phyloP scores from a whole-genome alignment of 2,113 vertebrate species.

The Pitta sordida region DNA sequence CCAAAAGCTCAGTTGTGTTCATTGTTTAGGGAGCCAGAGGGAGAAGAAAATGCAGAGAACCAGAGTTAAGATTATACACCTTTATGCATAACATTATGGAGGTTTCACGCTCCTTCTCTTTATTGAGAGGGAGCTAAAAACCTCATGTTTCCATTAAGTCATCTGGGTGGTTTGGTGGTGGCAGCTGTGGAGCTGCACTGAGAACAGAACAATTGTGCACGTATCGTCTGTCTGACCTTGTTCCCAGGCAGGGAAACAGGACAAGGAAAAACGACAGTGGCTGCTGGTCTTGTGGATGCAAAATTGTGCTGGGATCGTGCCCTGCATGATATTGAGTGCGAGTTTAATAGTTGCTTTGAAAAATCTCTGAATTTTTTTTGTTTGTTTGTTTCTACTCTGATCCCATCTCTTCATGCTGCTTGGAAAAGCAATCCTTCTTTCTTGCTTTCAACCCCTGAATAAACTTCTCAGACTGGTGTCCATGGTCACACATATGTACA shows the following conservation, averaged over 20 bases:
- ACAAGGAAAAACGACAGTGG: not conserved
- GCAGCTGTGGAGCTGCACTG: not conserved
- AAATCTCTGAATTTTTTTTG: not conserved
- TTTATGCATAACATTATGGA: not conserved
- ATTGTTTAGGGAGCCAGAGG: not conserved
- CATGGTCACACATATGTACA: not conserved
- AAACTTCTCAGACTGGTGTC: not conserved
- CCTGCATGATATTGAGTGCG: fast-evolving
- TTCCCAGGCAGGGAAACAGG: not conserved
- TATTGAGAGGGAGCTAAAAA: not conserved
- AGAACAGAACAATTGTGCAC: fast-evolving
- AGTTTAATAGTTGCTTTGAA: not conserved
- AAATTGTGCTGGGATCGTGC: not conserved
- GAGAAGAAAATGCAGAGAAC: not conserved
- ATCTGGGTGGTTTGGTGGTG: not conserved
- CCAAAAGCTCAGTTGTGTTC: not conserved
- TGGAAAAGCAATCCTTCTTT: not conserved
- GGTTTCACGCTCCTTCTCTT: not conserved
- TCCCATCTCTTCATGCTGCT: not conserved
- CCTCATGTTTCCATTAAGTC: not conserved
- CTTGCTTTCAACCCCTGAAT: not conserved
- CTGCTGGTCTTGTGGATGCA: not conserved
- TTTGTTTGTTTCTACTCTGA: not conserved
- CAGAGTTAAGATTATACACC: not conserved
- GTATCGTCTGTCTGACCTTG: fast-evolving